Evolutionary conservation across 2,888 invertebrate genomes (phyloP).

Genomic region (Gerosis bhagava): DNA sequence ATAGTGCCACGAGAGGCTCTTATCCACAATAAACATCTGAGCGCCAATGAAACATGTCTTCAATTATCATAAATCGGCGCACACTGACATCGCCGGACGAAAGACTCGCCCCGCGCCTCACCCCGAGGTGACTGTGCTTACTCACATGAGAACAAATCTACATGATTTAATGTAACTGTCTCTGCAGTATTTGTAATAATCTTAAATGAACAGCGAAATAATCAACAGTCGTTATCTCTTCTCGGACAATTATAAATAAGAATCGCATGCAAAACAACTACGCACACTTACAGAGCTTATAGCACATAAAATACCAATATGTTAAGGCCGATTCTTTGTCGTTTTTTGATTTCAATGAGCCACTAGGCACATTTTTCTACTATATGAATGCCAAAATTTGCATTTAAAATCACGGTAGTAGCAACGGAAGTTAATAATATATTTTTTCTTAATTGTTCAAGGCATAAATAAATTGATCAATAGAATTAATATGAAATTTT

Average conservation of each 20-base stretch:
- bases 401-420: too few species aligned
- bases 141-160: constrained; percentile 55
- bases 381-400: too few species aligned
- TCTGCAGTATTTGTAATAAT: constrained; percentile 40
- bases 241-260: constrained; percentile 24
- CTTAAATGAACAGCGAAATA: constrained; percentile 28
- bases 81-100: constrained; percentile 68
- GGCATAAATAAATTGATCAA: too few species aligned
- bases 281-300: constrained; percentile 6
- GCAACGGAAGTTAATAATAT: too few species aligned
- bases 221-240: constrained; percentile 25
- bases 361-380: too few species aligned
- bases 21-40: constrained; percentile 82
- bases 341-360: background rate
- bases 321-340: constrained; percentile 9
- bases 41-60: constrained; percentile 79
- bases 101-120: constrained; percentile 62
- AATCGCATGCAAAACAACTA: constrained; percentile 15
- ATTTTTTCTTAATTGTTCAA: too few species aligned
- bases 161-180: constrained; percentile 43
- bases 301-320: constrained; percentile 12
- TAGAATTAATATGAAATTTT: too few species aligned
- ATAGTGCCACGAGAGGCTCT: constrained; percentile 71
- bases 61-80: constrained; percentile 81
- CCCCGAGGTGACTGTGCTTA: constrained; percentile 48